Base-by-base conservation (phyloP, 2,888 invertebrate species). In the Dasypolia templi region DNA sequence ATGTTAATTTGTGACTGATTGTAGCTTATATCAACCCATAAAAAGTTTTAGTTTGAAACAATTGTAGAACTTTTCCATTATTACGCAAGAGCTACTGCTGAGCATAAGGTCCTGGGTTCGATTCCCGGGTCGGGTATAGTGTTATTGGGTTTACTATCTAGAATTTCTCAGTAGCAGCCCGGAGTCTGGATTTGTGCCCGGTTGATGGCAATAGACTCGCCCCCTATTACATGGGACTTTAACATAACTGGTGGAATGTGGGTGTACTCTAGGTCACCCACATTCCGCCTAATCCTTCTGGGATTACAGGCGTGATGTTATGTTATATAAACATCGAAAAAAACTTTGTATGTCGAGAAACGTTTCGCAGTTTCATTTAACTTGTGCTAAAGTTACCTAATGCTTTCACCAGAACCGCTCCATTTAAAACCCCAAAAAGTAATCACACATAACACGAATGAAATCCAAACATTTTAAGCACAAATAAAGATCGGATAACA, bases 391-490 rank as follows among this genome's bases (percentile, higher is more conserved):
- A 55, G 17, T n/a, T 26, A 35, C n/a, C 12, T 22, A 22, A 35
- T 12, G 22, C n/a, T 32, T 51, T 12, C 44, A 4, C 51, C 1
- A 29, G n/a, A 53, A 32, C 35, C 61, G 42, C 72, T 66, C 49
- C 51, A 79, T 68, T 70, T 68, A 63, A 68, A 72, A 68, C 56
- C 71, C 68, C 70, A 62, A 74, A 79, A 75, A 66, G 72, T 86
- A 87, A 87, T 87, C 83, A 87, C 79, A 84, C 77, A 79, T 82
- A 84, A 84, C 87, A 89, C 86, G 87, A 89, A 91, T 90, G 79
- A 86, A 81, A 85, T 75, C 86, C 86, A 91, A 93, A 93, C 91
- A 91, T 91, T 91, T 89, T 89, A 91, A 91, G 89, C 88, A 82
- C 87, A 87, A 86, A 85, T 86, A 89, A 89, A 87, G 87, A 87